These are phyloP conservation scores for Odontesthes bonariensis DNA, from an alignment of 2,113 vertebrate species.

Conservation along the genomic window DNA sequence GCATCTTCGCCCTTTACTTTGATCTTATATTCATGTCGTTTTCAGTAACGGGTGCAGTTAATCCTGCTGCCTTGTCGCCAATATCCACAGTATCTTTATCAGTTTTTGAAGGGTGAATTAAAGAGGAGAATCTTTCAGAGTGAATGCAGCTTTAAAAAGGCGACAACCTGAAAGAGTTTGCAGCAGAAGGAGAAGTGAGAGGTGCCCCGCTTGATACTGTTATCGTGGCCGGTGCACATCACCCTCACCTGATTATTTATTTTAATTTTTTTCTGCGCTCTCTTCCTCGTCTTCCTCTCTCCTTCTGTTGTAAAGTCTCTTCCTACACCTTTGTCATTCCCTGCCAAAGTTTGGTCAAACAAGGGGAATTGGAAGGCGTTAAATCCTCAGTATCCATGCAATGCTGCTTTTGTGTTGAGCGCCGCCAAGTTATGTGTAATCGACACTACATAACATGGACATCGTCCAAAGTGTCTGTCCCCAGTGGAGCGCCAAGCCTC, in stretches of 20 bases:
- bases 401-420: constrained; percentile 72
- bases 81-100: background rate
- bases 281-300: constrained; percentile 19
- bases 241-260: constrained; percentile 7
- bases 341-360: constrained; percentile 40
- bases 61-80: constrained; percentile 28
- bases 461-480: constrained; percentile 42
- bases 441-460: constrained; percentile 32
- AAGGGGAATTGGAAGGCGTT: constrained; percentile 36
- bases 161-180: constrained; percentile 43
- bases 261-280: background rate
- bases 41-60: constrained; percentile 18
- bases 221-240: constrained; percentile 32
- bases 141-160: constrained; percentile 36
- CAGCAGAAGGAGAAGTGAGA: constrained; percentile 47
- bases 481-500: constrained; percentile 18
- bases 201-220: constrained; percentile 52
- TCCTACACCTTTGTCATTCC: constrained; percentile 56
- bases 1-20: constrained; percentile 3
- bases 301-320: constrained; percentile 52
- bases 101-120: constrained; percentile 15
- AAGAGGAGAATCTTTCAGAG: constrained; percentile 18
- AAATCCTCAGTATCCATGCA: constrained; percentile 69
- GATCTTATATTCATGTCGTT: constrained; percentile 12
- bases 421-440: constrained; percentile 35